Percentiles rank a stretch among this genome's conserved stretches.
These are phyloP conservation scores for Gastracanthus pulcherrimus DNA, from an alignment of 2,888 invertebrate genomes.

Conservation along the genomic window DNA sequence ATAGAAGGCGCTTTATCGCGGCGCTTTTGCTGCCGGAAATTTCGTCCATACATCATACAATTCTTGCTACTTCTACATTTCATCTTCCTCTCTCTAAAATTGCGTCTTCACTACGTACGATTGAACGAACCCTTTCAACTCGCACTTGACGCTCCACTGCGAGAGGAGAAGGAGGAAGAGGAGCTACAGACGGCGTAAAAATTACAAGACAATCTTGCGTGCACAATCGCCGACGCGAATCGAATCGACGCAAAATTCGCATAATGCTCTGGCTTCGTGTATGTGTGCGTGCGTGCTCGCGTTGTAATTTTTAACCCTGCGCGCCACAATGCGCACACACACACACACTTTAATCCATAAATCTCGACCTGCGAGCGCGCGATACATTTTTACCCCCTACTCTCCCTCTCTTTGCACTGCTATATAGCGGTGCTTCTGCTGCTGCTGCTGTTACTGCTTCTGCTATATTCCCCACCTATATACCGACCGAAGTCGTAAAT, in stretches of 20 bases:
- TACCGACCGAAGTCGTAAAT: conserved; percentile 18
- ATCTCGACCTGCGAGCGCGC: conserved; percentile 17
- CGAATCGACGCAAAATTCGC: background rate
- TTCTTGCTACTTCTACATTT: too few relatives aligned
- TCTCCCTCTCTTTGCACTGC: too few relatives aligned
- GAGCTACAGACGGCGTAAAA: too few relatives aligned
- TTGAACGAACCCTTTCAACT: too few relatives aligned
- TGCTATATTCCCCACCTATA: background rate
- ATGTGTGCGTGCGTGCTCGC: background rate
- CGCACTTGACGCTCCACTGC: too few relatives aligned
- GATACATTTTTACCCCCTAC: conserved; percentile 34
- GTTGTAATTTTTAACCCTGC: background rate
- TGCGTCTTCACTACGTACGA: too few relatives aligned
- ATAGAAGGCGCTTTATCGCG: too few relatives aligned
- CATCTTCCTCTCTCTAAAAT: too few relatives aligned
- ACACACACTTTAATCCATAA: conserved; percentile 30
- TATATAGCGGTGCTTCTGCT: background rate
- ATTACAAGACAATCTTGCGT: background rate
- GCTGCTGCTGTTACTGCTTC: background rate
- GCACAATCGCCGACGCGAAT: background rate
- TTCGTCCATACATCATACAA: too few relatives aligned
- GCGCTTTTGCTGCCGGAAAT: too few relatives aligned
- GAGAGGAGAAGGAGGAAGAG: too few relatives aligned
- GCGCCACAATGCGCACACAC: background rate
- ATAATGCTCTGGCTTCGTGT: background rate